These are phyloP conservation scores for Zaprionus capensis DNA, from an alignment of 1,140 invertebrate species.

Conservation along the genomic window DNA sequence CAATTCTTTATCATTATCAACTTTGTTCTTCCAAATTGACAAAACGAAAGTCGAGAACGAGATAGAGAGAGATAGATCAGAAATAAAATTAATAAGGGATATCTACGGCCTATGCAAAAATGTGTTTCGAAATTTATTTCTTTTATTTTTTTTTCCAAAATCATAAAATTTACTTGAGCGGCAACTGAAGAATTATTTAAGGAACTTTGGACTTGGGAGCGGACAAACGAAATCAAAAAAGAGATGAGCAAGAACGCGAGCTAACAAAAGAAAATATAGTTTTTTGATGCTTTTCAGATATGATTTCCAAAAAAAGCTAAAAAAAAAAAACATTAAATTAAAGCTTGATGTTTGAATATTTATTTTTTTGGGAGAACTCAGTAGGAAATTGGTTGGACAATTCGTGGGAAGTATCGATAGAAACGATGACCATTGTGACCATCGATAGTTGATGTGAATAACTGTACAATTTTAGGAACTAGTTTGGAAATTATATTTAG, in stretches of 20 bases:
- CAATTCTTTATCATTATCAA: slow-evolving; percentile 58
- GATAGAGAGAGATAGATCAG: slow-evolving; percentile 30
- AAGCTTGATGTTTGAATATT: neutral
- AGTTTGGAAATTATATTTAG: neutral
- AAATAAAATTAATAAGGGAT: slow-evolving; percentile 64
- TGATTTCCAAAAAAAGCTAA: slow-evolving; percentile 42
- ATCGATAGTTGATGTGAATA: neutral
- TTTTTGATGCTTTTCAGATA: slow-evolving; percentile 37
- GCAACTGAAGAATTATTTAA: slow-evolving; percentile 57
- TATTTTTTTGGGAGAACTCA: neutral
- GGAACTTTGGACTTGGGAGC: slow-evolving; percentile 38
- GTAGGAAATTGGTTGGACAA: neutral
- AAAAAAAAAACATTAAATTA: slow-evolving; percentile 6
- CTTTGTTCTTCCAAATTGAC: slow-evolving; percentile 61
- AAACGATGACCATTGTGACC: neutral
- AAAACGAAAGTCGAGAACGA: slow-evolving; percentile 59
- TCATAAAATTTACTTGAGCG: slow-evolving; percentile 39
- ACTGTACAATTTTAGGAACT: neutral
- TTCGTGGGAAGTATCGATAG: neutral
- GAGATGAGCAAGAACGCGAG: slow-evolving; percentile 40
- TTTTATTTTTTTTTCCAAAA: slow-evolving; percentile 25
- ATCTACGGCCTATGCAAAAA: slow-evolving; percentile 59
- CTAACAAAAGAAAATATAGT: neutral
- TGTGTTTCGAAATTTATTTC: slow-evolving; percentile 62
- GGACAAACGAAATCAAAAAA: slow-evolving; percentile 67